Evolutionary conservation across 2,113 vertebrate genomes (phyloP).

Genomic region (Haliaeetus leucogaster): DNA sequence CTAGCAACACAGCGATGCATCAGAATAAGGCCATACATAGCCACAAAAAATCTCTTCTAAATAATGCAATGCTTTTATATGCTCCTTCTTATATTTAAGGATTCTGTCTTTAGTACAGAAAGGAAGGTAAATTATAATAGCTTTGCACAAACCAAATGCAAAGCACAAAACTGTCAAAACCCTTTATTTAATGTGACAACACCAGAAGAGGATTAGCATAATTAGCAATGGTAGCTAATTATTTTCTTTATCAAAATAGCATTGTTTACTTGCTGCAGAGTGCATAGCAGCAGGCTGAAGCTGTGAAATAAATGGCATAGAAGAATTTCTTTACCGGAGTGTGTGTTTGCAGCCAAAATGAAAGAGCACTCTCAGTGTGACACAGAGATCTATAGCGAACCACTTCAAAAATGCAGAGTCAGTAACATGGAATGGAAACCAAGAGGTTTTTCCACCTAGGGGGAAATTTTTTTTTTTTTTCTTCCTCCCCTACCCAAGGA

Average conservation of each 20-base stretch:
- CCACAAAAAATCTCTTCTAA: background rate
- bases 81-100: background rate
- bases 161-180: background rate
- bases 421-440: background rate
- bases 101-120: background rate
- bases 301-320: fast-evolving
- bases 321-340: background rate
- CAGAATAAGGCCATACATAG: background rate
- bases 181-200: background rate
- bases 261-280: background rate
- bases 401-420: background rate
- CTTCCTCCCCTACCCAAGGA: background rate
- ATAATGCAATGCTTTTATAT: background rate
- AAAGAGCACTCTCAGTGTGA: fast-evolving
- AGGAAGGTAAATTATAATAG: background rate
- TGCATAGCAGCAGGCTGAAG: background rate
- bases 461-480: no score
- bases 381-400: background rate
- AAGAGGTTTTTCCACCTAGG: background rate
- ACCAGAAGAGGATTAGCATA: background rate
- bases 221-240: background rate
- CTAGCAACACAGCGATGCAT: fast-evolving
- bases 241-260: background rate
- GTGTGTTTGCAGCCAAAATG: background rate
- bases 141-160: background rate